Percentiles rank a stretch among this genome's conserved stretches.
These are phyloP conservation scores for Misgurnus mizolepis DNA, from an alignment of 2,113 vertebrate species.

Conservation along the genomic window DNA sequence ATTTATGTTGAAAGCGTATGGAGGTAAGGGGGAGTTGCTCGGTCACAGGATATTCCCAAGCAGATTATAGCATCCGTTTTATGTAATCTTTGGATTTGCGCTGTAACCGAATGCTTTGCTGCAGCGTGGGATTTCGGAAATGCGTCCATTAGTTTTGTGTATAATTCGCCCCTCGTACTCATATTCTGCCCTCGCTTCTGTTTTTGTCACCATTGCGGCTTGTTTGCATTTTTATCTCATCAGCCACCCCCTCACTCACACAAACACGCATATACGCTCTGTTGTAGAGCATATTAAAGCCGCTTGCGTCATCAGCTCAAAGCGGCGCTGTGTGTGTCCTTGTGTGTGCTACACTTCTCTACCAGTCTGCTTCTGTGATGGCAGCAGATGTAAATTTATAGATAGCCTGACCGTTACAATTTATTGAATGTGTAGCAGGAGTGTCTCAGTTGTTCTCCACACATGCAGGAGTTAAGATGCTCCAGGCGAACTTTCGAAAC, in stretches of 20 bases:
- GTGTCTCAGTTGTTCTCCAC: neutral
- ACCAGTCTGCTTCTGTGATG: neutral
- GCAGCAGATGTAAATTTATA: neutral
- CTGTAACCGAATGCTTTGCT: slow-evolving; percentile 9
- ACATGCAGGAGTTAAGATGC: neutral
- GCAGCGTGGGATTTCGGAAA: slow-evolving; percentile 18
- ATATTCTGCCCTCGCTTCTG: neutral
- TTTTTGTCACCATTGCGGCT: slow-evolving; percentile 1
- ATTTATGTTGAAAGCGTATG: neutral
- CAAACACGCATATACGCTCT: slow-evolving; percentile 40
- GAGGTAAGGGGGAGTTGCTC: neutral
- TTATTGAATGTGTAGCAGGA: slow-evolving; percentile 1
- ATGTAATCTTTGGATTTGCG: slow-evolving; percentile 31
- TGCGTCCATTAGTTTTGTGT: slow-evolving; percentile 18
- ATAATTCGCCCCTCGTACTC: slow-evolving; percentile 28
- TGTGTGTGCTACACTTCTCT: slow-evolving; percentile 3
- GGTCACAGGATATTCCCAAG: slow-evolving; percentile 41
- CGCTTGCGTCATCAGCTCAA: slow-evolving; percentile 47
- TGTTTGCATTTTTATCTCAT: neutral
- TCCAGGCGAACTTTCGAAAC: neutral
- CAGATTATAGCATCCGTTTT: slow-evolving; percentile 39
- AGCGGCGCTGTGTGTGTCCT: slow-evolving; percentile 33
- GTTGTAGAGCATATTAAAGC: slow-evolving; percentile 38
- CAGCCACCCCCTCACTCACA: slow-evolving; percentile 39
- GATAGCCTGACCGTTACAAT: neutral